phyloP scores from a whole-genome alignment of 2,113 vertebrate species.

The Galeopterus variegatus region DNA sequence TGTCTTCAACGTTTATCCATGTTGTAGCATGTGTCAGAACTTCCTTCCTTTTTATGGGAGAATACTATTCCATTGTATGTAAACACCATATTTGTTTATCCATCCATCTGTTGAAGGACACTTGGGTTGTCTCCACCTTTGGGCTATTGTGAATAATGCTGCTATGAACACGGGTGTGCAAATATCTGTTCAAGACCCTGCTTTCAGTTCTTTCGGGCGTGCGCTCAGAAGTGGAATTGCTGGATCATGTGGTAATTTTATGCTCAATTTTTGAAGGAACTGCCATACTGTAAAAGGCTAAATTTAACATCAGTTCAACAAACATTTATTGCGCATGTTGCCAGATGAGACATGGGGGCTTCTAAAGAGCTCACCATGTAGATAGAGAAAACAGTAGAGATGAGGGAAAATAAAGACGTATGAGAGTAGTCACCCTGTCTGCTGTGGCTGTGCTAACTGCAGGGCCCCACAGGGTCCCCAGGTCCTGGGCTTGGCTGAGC shows the following conservation, averaged over 20 bases:
- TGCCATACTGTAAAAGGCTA: neutral
- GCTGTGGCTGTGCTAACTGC: neutral
- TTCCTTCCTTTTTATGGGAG: neutral
- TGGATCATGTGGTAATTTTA: neutral
- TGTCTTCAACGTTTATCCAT: neutral
- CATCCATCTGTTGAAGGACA: too few species aligned
- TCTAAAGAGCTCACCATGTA: neutral
- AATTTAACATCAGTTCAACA: neutral
- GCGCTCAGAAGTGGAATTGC: neutral
- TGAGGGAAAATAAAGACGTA: neutral
- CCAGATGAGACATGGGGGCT: neutral
- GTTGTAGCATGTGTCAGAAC: neutral
- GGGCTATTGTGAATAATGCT: neutral
- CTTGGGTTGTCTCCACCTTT: neutral
- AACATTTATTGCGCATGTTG: neutral
- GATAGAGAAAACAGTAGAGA: neutral
- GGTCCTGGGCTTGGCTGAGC: neutral
- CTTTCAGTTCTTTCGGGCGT: neutral
- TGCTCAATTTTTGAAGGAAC: neutral
- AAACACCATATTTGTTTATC: neutral
- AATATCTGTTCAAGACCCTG: neutral
- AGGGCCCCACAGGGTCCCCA: neutral
- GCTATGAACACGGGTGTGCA: neutral
- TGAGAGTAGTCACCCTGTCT: neutral
- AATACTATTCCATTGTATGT: neutral